Evolutionary conservation across 2,888 invertebrate genomes (phyloP).

Genomic region (Limnephilus auricula): DNA sequence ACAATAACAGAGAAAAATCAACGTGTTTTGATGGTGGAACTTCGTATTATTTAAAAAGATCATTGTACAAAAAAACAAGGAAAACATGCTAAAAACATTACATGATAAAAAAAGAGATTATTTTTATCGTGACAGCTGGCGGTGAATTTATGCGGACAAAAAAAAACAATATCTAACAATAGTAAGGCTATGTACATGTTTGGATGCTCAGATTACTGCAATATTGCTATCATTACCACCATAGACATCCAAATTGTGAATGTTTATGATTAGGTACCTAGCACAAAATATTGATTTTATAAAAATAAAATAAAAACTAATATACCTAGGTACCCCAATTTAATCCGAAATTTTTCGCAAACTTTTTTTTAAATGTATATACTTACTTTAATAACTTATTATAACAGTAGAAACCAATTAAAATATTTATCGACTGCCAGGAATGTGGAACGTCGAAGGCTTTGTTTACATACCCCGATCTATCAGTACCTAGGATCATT

Average conservation of each 20-base stretch:
- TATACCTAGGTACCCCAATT: neutral
- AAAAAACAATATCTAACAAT: neutral
- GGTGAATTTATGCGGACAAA: neutral
- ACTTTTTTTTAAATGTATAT: too few relatives aligned
- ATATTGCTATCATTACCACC: neutral
- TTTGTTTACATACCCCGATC: neutral
- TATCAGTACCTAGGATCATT: neutral
- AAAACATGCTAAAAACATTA: too few relatives aligned
- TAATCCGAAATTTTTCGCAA: neutral
- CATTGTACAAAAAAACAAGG: too few relatives aligned
- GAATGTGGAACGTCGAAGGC: neutral
- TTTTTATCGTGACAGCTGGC: too few relatives aligned
- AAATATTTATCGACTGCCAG: neutral
- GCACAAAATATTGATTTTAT: neutral
- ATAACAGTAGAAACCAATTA: neutral
- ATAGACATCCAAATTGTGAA: too few relatives aligned
- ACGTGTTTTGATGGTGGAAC: too few relatives aligned
- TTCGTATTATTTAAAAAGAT: too few relatives aligned
- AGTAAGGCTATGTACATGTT: neutral
- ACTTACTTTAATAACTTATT: too few relatives aligned
- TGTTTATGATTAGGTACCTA: neutral
- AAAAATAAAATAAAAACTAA: neutral
- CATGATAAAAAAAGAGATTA: too few relatives aligned
- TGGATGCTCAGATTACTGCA: neutral
- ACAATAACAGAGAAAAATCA: too few relatives aligned